Base-by-base conservation (phyloP, 1,140 invertebrate species). In the Magallana angulata region DNA sequence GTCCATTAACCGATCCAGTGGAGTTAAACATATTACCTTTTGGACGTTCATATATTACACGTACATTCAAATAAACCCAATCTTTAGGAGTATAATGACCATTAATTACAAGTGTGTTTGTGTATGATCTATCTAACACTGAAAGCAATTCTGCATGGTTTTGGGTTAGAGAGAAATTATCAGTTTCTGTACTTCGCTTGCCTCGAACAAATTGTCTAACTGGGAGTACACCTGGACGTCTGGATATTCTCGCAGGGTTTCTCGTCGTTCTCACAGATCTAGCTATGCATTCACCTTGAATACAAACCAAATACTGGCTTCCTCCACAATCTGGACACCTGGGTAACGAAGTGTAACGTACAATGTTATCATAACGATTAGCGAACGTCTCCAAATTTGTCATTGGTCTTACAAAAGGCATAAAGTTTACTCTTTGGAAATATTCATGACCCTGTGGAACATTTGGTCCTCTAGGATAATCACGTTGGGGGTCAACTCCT, bases 11-110 rank as follows among this genome's bases (percentile, higher is more conserved):
- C n/a, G 16, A 16, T 12, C 18, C 24, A 24, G 24, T 36, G 14
- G 68, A 58, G 9, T 76, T 76, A 0, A 76, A 76, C 2, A 12
- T 2, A 36, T 30, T 1, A 24, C 24, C 24, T 8, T 14, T 59
- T 8, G 64, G 71, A 18, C 82, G 64, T 85, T 88, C 85, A 84
- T 82, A 88, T 3, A 88, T 30, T n/a, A 88, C 59, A 57, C 62
- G 85, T 7, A 88, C 85, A 18, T 85, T 85, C n/a, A 88, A 24
- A 76, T 83, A 88, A 0, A 84, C 85, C 87, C 87, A 88, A 24
- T 18, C 16, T 18, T 86, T 48, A 18, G 82, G 56, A 60, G 85
- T 30, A n/a, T 30, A 59, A 71, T 86, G 57, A 12, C 85, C 85
- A 57, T 88, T 68, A 9, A 88, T 18, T 12, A 88, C 64, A 86